phyloP scores from a whole-genome alignment of 2,797 vertebrate species.

The Helostoma temminkii region DNA sequence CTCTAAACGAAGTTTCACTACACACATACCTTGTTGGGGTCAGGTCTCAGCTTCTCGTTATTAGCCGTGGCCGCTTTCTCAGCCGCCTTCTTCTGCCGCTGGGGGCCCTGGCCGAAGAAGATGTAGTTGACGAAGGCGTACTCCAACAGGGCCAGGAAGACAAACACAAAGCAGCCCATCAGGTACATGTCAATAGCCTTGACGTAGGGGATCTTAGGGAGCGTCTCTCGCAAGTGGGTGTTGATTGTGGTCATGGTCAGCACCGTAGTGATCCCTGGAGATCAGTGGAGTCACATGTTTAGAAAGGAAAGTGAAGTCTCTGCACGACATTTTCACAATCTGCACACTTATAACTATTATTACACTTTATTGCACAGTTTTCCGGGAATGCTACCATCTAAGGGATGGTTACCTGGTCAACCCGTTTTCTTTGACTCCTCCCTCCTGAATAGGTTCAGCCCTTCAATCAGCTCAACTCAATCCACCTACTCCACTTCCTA shows the following conservation, averaged over 20 bases:
- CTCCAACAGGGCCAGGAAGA: constrained; percentile 97
- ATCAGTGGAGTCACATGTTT: constrained; percentile 61
- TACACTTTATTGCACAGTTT: too few species aligned
- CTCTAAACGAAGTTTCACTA: constrained; percentile 18
- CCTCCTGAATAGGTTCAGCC: too few species aligned
- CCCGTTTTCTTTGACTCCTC: too few species aligned
- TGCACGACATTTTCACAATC: constrained; percentile 18
- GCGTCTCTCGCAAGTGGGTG: constrained; percentile 97
- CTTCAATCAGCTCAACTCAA: too few species aligned
- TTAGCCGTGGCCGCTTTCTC: constrained; percentile 96
- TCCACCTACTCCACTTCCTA: too few species aligned
- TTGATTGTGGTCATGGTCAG: constrained; percentile 99
- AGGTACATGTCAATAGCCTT: constrained; percentile 99
- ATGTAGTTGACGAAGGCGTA: constrained; percentile 99
- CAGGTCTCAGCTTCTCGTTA: constrained; percentile 95
- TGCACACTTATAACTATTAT: too few species aligned
- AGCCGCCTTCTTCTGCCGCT: constrained; percentile 97
- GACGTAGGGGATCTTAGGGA: constrained; percentile 98
- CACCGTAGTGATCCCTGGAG: constrained; percentile 96
- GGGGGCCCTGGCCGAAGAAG: constrained; percentile 98
- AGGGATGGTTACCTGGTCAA: too few species aligned
- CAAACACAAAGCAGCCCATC: constrained; percentile 98
- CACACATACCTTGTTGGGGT: constrained; percentile 93
- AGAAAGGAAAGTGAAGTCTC: constrained; percentile 39
- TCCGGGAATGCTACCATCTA: too few species aligned